A percentile compares a stretch with the other conserved stretches of the same genome.
Conservation (phyloP, 2,888 invertebrate species). For the Sepioteuthis lessoniana region DNA sequence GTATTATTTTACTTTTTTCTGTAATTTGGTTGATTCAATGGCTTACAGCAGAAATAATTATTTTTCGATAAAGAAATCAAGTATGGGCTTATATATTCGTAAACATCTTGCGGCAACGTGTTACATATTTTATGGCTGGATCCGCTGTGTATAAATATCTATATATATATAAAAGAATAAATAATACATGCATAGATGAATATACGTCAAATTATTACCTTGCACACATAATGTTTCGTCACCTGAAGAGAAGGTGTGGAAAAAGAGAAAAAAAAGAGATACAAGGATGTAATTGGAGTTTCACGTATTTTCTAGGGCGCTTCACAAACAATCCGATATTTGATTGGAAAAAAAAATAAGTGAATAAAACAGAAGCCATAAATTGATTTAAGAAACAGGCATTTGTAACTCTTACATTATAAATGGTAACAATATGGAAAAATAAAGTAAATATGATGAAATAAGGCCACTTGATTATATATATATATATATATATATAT, state of each 20-base stretch:
- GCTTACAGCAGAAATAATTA: no score
- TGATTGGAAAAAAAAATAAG: neutral
- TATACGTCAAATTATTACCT: neutral
- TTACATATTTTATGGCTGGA: neutral
- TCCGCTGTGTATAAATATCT: neutral
- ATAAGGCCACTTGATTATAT: no score
- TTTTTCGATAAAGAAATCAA: neutral
- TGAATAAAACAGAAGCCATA: neutral
- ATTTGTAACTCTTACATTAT: neutral
- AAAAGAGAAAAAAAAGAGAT: neutral
- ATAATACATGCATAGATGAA: neutral
- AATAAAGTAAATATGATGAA: no score
- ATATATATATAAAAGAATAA: neutral
- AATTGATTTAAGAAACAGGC: neutral
- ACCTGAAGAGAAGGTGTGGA: slow-evolving; percentile 3
- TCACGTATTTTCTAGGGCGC: neutral
- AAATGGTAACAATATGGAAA: no score
- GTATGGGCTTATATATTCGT: neutral
- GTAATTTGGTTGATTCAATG: no score
- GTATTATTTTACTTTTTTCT: no score
- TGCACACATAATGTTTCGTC: slow-evolving; percentile 23
- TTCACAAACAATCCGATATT: neutral
- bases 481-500: no score
- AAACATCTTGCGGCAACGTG: neutral
- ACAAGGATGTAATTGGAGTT: neutral